Conservation (phyloP, 1,140 invertebrate genomes). For the Calephelis virginiensis region DNA sequence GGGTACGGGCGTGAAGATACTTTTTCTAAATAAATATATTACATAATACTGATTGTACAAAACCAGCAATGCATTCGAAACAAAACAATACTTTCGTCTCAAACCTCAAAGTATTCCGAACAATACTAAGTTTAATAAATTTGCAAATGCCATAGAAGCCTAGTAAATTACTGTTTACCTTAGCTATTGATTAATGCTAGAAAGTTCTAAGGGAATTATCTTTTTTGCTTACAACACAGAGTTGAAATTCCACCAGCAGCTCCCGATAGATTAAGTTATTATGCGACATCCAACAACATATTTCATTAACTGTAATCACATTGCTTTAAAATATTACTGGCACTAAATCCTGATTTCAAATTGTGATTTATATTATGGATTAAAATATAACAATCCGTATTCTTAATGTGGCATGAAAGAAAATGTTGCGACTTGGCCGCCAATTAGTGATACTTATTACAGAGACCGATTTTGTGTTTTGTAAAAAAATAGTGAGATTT, state of each 20-base stretch:
- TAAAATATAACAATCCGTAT: not conserved
- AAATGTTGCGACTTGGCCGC: no score
- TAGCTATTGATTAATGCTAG: slow-evolving; percentile 32
- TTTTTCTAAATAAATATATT: no score
- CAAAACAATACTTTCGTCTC: slow-evolving; percentile 9
- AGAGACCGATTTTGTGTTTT: no score
- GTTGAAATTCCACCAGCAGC: not conserved
- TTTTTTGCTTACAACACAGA: not conserved
- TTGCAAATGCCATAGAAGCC: slow-evolving; percentile 17
- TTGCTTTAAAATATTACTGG: slow-evolving; percentile 28
- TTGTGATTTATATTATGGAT: slow-evolving; percentile 11
- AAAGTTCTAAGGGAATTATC: slow-evolving; percentile 16
- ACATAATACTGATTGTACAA: not conserved
- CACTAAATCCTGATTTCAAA: slow-evolving; percentile 13
- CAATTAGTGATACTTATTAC: no score
- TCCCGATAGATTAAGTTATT: slow-evolving; percentile 30
- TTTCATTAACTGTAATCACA: slow-evolving; percentile 32
- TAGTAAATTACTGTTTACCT: slow-evolving; percentile 27
- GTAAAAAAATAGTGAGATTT: no score
- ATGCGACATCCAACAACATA: slow-evolving; percentile 23
- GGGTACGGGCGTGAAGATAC: no score
- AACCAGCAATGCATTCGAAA: slow-evolving; percentile 20
- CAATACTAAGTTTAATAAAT: slow-evolving; percentile 28
- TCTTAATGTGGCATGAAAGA: not conserved
- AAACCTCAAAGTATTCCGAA: slow-evolving; percentile 23